Base-by-base conservation (phyloP, 2,888 invertebrate genomes). In the Trichacis sp. region DNA sequence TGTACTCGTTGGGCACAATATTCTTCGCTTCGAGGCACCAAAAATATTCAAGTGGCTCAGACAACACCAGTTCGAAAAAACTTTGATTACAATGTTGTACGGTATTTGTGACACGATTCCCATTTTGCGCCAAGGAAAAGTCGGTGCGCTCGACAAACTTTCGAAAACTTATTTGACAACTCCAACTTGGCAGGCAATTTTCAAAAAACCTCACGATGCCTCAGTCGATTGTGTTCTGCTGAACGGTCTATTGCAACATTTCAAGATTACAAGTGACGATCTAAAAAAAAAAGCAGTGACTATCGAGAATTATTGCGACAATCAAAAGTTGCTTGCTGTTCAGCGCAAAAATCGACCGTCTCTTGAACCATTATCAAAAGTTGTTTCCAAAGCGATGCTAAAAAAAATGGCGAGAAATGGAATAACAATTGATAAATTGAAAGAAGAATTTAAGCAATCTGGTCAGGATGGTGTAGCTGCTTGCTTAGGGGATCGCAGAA, bases 351-450 rank as follows among this genome's bases (percentile, higher is more conserved):
- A 24, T 24, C 24, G 24, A 46, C 53, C 43, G 49, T 57, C 50
- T 46, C 51, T 58, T 20, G 48, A 61, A 66, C 58, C 54, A 54
- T 8, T 24, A 5, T 3, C 50, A 47, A 50, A 47, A 33, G 54
- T 61, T 57, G 54, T 24, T 3, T 29, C 56, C 1, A 8, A 0
- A 20, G 11, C 2, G 4, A 51, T 51, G 51, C 1, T 58, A 6
- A 58, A 58, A 33, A 40, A 65, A 54, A 61, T 65, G 65, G 65
- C 61, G 19, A 24, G 42, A 11, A 50, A 60, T 1, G 57, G 61
- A 14, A 52, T 63, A n/a, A 48, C 57, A 9, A 19, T 48, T 18
- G 52, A 57, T 1, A 36, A 42, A 20, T 18, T 57, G 4, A 12
- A 47, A 47, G 12, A 15, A 47, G 53, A 63, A 51, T 51, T 43